Conservation (phyloP, 1,140 invertebrate species). For the Ostrea denselamellosa region DNA sequence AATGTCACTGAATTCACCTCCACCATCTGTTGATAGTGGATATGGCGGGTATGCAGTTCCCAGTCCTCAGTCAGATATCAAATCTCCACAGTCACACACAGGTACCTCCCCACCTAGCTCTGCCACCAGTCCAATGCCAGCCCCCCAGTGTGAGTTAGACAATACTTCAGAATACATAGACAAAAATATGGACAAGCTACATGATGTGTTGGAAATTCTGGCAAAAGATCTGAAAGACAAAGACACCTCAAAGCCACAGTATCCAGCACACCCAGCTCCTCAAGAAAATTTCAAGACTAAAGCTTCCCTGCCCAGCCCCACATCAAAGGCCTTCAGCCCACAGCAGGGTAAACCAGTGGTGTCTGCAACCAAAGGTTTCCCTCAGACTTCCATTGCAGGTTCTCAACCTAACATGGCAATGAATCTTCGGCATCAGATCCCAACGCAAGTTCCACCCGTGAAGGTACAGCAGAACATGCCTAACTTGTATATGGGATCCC, state of each 20-base stretch:
- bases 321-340: neutral
- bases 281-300: neutral
- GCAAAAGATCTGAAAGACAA: conserved; percentile 38
- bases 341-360: neutral
- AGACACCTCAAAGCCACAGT: neutral
- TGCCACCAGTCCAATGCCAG: neutral
- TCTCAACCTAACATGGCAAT: conserved; percentile 19
- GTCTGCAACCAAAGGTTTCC: neutral
- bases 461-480: neutral
- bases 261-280: neutral
- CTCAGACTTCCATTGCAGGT: neutral
- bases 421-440: conserved; percentile 17
- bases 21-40: conserved; percentile 33
- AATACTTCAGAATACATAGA: conserved; percentile 31
- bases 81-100: conserved; percentile 24
- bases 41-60: conserved; percentile 28
- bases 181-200: conserved; percentile 25
- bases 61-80: conserved; percentile 34
- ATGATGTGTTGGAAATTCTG: conserved; percentile 33
- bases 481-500: neutral
- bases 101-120: conserved; percentile 40
- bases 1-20: conserved; percentile 36
- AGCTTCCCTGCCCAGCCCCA: neutral
- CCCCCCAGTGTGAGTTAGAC: neutral
- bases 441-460: neutral